Percentiles rank a stretch among this genome's conserved stretches.
phyloP scores from a whole-genome alignment of 2,113 vertebrate species.

The Chaetodon trifascialis region DNA sequence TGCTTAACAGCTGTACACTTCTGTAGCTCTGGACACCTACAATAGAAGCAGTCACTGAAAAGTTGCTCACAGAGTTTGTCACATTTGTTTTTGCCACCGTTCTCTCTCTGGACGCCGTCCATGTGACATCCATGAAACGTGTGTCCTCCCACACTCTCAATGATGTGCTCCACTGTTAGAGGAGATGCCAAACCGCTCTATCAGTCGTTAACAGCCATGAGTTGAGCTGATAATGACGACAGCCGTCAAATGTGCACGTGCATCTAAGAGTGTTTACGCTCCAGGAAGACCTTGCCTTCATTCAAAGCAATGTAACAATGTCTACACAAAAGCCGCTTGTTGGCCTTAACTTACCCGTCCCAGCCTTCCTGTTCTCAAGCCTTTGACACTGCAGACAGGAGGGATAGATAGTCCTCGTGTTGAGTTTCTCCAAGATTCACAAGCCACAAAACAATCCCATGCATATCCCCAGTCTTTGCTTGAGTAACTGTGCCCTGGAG shows the following conservation, averaged over 20 bases:
- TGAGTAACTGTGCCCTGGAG: constrained; percentile 28
- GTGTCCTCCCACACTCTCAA: constrained; percentile 32
- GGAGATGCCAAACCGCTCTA: constrained; percentile 61
- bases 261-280: constrained; percentile 46
- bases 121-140: constrained; percentile 48
- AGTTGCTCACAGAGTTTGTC: neutral
- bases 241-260: constrained; percentile 32
- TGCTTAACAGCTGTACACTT: neutral
- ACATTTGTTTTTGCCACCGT: constrained; percentile 10
- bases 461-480: neutral
- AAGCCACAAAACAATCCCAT: constrained; percentile 1
- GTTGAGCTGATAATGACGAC: constrained; percentile 78
- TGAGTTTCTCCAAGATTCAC: neutral
- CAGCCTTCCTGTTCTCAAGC: neutral
- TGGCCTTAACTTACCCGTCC: neutral
- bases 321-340: constrained; percentile 27
- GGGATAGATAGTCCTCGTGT: neutral
- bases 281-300: constrained; percentile 36
- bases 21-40: neutral
- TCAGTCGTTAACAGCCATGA: constrained; percentile 78
- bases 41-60: too few species aligned
- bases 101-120: constrained; percentile 9
- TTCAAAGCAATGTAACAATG: constrained; percentile 20
- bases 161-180: constrained; percentile 23
- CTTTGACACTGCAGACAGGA: neutral